Evolutionary conservation across 2,113 vertebrate genomes (phyloP), one percentile per base, ranked within the genome.

Genomic region (Garra rufa): DNA sequence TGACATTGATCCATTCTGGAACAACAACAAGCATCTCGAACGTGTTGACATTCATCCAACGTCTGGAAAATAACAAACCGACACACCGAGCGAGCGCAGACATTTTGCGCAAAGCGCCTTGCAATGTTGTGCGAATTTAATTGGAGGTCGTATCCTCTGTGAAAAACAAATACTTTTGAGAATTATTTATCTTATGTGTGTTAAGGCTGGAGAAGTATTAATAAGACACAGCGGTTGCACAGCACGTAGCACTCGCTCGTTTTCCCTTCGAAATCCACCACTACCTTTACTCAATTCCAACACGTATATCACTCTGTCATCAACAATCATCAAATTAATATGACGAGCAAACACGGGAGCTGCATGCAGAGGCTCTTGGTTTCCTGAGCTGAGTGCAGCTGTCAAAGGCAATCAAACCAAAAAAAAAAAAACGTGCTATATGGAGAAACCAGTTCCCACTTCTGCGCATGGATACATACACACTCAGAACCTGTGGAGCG

Each of bases 241-340:
- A 76, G 76, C 81, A 81, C 69, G 41, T 81, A 57, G 38, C 19
- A 41, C 57, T 44, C 46, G 6, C 21, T 15, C 41, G 30, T 70
- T 83, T 81, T 83, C 61, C 28, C 17, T 65, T 17, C 21, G 34
- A 78, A 81, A 77, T 65, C 76, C 76, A 81, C 48, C 70, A 57
- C 30, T 61, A 81, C 50, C 76, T 81, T 85, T 88, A 83, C 82
- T 82, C 71, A 69, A 83, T 79, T 81, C 65, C 28, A 76, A 70
- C 74, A 85, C 86, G 73, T 89, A 87, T 87, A 81, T 82, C 88
- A 85, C 77, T 85, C 89, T 85, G 89, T 90, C 90, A 85, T 83
- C 76, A 87, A 87, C 88, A 87, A 92, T 91, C 91, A 89, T 90
- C 61, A 87, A 88, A 89, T 88, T 87, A 93, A 89, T 87, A 87